Base-by-base conservation (phyloP, 2,888 invertebrate genomes). In the Eupithecia tripunctaria region DNA sequence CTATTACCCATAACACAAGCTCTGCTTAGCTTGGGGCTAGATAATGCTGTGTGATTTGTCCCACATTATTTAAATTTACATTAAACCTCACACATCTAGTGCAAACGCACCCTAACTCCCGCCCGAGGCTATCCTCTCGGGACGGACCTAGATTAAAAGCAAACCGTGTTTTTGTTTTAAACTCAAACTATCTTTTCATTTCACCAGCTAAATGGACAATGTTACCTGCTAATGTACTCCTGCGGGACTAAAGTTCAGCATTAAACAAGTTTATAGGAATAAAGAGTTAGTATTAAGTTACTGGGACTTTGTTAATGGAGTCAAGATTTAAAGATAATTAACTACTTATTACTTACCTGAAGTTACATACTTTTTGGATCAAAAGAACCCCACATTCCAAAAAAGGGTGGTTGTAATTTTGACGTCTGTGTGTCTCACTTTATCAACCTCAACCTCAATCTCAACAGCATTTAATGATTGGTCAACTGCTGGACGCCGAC, bases 111-210 rank as follows among this genome's bases (percentile, higher is more conserved):
- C 51, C 21, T 51, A 21, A 25, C 25, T 56, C 56, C 25, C 5
- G 25, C 56, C 56, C 21, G 5, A 56, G 25, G 25, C 56, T 56
- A 12, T 56, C 5, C 56, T 56, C 56, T 25, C 25, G 56, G 56
- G 56, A 56, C 56, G 25, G 12, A 56, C 56, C 56, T 56, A 56
- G 56, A 56, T 56, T 56, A 56, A 25, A 56, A 56, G 56, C 21
- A 56, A 56, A 56, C 56, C 56, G 0, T 56, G 56, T 56, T 56
- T 51, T 56, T 56, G 56, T 56, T 56, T 56, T 1, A 56, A 51
- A 25, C 56, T 14, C 25, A 25, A 56, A 56, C 56, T 56, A 25
- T 25, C 56, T 56, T 56, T 56, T 25, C 25, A 56, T 56, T 56
- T 56, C 25, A 14, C 56, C 12, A 25, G 56, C 56, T 25, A 56